A percentile compares a stretch with the other conserved stretches of the same genome.
These are phyloP conservation scores for Gymnoscelis rufifasciata DNA, from an alignment of 2,888 invertebrate species.

Conservation along the genomic window DNA sequence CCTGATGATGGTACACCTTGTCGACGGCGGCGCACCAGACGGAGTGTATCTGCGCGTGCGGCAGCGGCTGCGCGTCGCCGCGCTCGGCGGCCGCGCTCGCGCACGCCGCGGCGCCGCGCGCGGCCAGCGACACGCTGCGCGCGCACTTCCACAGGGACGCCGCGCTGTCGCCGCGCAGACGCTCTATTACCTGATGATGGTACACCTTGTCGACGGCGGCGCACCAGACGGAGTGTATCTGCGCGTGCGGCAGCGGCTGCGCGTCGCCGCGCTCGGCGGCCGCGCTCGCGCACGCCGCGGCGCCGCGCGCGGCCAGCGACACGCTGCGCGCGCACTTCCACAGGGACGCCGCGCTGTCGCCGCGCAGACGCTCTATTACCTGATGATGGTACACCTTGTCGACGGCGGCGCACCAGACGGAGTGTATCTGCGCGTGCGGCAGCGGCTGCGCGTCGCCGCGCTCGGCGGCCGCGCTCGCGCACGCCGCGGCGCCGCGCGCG, in stretches of 20 bases:
- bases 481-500: not conserved
- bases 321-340: too few relatives aligned
- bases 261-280: too few relatives aligned
- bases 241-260: too few relatives aligned
- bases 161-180: too few relatives aligned
- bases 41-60: slow-evolving; percentile 49
- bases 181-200: not conserved
- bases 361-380: too few relatives aligned
- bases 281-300: too few relatives aligned
- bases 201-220: not conserved
- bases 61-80: slow-evolving; percentile 59
- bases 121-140: too few relatives aligned
- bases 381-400: not conserved
- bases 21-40: slow-evolving; percentile 80
- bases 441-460: not conserved
- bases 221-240: not conserved
- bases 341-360: too few relatives aligned
- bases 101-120: too few relatives aligned
- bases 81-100: slow-evolving; percentile 66
- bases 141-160: slow-evolving; percentile 46
- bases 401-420: slow-evolving; percentile 10
- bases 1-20: slow-evolving; percentile 74
- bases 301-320: too few relatives aligned
- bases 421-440: not conserved
- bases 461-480: not conserved